phyloP scores from a whole-genome alignment of 1,140 invertebrate genomes.

The Musca domestica region DNA sequence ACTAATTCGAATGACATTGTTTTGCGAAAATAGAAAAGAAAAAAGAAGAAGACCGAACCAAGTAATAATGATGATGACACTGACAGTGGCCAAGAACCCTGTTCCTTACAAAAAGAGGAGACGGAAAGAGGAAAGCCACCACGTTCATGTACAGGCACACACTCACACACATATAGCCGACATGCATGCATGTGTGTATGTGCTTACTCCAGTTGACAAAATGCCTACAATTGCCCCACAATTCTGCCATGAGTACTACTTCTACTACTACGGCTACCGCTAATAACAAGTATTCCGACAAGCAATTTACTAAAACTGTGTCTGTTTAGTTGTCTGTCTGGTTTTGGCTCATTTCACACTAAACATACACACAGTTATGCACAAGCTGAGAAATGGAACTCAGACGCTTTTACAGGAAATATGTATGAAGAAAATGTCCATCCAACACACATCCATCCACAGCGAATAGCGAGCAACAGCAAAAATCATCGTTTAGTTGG shows the following conservation, averaged over 20 bases:
- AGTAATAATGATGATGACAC: background rate
- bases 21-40: background rate
- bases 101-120: background rate
- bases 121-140: too few species aligned
- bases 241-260: too few species aligned
- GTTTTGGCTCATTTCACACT: background rate
- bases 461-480: constrained; percentile 4
- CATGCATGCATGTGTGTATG: too few species aligned
- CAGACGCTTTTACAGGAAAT: background rate
- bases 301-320: too few species aligned
- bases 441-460: background rate
- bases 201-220: too few species aligned
- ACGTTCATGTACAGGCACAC: too few species aligned
- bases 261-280: too few species aligned
- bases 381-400: background rate
- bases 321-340: background rate
- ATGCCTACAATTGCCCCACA: too few species aligned
- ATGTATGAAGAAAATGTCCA: background rate
- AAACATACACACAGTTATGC: background rate
- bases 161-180: too few species aligned
- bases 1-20: constrained; percentile 8
- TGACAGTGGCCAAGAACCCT: constrained; percentile 10
- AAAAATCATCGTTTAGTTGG: constrained; percentile 2
- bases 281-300: too few species aligned
- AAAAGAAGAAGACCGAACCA: background rate